phyloP scores from a whole-genome alignment of 2,888 invertebrate species.

The Cheilosia impressa region DNA sequence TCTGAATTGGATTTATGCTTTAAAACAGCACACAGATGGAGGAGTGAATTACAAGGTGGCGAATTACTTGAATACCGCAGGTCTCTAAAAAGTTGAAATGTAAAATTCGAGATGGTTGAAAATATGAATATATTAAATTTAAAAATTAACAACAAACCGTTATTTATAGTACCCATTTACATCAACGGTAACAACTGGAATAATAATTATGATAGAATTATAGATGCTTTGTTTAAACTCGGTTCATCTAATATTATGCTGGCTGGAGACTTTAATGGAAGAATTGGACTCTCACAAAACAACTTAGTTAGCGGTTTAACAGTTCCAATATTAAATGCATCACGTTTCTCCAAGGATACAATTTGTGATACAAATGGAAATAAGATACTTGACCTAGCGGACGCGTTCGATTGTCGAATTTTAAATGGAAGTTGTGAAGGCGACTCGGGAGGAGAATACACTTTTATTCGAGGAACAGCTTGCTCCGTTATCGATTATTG shows the following conservation, averaged over 20 bases:
- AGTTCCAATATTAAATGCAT: neutral
- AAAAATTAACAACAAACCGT: too few relatives aligned
- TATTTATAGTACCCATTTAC: too few relatives aligned
- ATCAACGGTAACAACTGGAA: too few relatives aligned
- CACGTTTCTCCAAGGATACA: neutral
- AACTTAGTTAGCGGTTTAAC: neutral
- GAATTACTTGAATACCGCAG: too few relatives aligned
- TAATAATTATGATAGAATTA: neutral
- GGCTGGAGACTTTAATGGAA: neutral
- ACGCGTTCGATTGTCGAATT: neutral
- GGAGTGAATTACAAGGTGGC: too few relatives aligned
- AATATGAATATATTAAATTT: too few relatives aligned
- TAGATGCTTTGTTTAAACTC: neutral
- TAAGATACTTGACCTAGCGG: neutral
- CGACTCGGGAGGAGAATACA: neutral
- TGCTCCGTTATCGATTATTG: neutral
- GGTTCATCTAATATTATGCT: neutral
- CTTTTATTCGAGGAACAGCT: neutral
- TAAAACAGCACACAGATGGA: too few relatives aligned
- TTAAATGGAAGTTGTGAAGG: neutral
- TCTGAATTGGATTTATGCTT: too few relatives aligned
- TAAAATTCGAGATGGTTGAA: too few relatives aligned
- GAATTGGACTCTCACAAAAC: neutral
- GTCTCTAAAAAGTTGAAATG: too few relatives aligned
- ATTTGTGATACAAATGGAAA: neutral